Evolutionary conservation across 2,797 vertebrate species (phyloP).

Genomic region (Chaetophractus vellerosus): DNA sequence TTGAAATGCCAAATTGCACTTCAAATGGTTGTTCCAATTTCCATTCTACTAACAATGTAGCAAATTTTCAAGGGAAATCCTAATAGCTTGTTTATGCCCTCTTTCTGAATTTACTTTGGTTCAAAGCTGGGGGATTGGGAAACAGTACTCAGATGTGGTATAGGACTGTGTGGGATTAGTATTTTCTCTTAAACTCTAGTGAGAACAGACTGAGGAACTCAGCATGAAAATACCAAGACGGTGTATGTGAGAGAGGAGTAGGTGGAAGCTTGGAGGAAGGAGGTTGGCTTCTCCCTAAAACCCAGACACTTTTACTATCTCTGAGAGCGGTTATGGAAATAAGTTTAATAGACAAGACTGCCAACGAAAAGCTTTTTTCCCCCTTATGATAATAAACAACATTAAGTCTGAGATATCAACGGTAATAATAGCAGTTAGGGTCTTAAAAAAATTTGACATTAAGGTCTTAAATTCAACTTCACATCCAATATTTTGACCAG

Average conservation of each 20-base stretch:
- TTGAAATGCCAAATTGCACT: neutral
- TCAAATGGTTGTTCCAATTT: neutral
- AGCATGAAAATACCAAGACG: neutral
- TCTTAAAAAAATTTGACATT: neutral
- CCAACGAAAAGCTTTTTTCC: slow-evolving; percentile 4
- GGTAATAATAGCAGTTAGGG: slow-evolving; percentile 4
- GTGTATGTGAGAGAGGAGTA: neutral
- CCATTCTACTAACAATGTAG: neutral
- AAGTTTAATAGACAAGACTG: neutral
- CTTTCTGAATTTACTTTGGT: slow-evolving; percentile 16
- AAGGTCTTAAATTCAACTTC: neutral
- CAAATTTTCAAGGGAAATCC: slow-evolving; percentile 18
- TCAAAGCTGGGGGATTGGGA: neutral
- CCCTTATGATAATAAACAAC: neutral
- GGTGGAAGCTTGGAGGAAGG: no score
- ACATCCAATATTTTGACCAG: neutral
- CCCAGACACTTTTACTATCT: neutral
- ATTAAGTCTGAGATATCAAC: slow-evolving; percentile 4
- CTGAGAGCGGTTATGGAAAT: slow-evolving; percentile 16
- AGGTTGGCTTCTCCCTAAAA: neutral
- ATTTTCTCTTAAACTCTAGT: neutral
- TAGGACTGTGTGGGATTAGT: neutral
- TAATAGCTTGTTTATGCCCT: neutral
- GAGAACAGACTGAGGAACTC: neutral
- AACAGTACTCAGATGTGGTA: neutral